A percentile compares a stretch with the other conserved stretches of the same genome.
Conservation (phyloP, 92 coral and sea anemone genomes). For the Muricea muricata region DNA sequence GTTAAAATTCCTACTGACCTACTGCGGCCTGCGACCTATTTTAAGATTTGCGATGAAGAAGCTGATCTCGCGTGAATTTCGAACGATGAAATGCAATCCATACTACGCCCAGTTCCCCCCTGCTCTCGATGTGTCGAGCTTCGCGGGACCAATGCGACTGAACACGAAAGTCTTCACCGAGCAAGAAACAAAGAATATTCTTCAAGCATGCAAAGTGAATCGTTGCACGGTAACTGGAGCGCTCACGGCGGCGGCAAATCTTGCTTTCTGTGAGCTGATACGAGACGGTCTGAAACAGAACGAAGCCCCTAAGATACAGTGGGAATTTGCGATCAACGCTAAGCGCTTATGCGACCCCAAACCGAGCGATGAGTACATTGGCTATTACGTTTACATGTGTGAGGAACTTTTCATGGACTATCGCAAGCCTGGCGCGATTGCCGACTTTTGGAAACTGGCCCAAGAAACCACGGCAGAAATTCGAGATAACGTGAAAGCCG, state of each 20-base stretch:
- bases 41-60: too few species aligned
- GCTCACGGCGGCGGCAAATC: conserved; percentile 3
- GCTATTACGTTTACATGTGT: neutral
- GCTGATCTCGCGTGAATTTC: too few species aligned
- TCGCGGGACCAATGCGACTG: neutral
- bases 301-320: too few species aligned
- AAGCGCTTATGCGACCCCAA: neutral
- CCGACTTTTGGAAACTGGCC: conserved; percentile 16
- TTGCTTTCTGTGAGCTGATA: conserved; percentile 18
- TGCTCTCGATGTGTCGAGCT: neutral
- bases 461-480: neutral
- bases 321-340: neutral
- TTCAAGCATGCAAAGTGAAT: conserved; percentile 9
- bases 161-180: neutral
- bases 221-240: conserved; percentile 30
- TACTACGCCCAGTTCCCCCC: neutral
- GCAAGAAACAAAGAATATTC: conserved; percentile 3
- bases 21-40: neutral
- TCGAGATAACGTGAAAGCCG: neutral
- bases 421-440: neutral
- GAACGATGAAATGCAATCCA: neutral
- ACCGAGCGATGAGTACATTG: conserved; percentile 6
- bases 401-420: neutral
- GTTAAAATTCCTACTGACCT: neutral
- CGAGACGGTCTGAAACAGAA: neutral